These are phyloP conservation scores for Drosophila borealis DNA, from an alignment of 2,888 invertebrate genomes.

Conservation along the genomic window DNA sequence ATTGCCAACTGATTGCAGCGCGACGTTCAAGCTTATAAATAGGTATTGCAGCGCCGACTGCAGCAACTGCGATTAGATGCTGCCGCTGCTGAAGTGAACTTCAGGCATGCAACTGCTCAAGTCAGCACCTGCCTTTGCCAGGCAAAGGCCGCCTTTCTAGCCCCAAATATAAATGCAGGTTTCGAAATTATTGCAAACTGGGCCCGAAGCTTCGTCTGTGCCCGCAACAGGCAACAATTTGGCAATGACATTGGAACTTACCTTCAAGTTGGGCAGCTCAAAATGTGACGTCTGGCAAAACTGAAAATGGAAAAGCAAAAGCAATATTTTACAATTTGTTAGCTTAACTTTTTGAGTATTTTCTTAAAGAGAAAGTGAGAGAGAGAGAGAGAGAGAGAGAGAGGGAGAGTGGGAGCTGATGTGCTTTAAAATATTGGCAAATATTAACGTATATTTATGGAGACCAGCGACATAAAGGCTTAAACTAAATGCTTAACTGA, in stretches of 20 bases:
- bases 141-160: neutral
- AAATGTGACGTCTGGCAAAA: constrained; percentile 17
- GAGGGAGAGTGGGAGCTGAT: neutral
- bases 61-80: constrained; percentile 31
- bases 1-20: constrained; percentile 68
- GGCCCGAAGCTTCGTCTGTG: neutral
- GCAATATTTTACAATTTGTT: constrained; percentile 13
- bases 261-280: constrained; percentile 41
- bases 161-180: neutral
- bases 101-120: constrained; percentile 9
- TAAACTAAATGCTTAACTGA: too few relatives aligned
- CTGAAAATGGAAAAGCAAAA: constrained; percentile 35
- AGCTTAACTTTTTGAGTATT: constrained; percentile 14
- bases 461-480: too few relatives aligned
- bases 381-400: neutral
- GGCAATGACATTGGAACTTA: constrained; percentile 26
- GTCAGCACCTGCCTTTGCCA: constrained; percentile 50
- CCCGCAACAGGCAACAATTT: neutral
- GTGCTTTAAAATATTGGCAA: neutral
- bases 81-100: constrained; percentile 5
- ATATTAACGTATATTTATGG: too few relatives aligned
- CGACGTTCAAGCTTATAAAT: constrained; percentile 61
- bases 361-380: neutral
- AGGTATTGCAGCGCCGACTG: constrained; percentile 31
- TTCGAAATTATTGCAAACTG: constrained; percentile 1